Evolutionary conservation across 2,888 invertebrate genomes (phyloP).

Genomic region (Strigamia maritima): DNA sequence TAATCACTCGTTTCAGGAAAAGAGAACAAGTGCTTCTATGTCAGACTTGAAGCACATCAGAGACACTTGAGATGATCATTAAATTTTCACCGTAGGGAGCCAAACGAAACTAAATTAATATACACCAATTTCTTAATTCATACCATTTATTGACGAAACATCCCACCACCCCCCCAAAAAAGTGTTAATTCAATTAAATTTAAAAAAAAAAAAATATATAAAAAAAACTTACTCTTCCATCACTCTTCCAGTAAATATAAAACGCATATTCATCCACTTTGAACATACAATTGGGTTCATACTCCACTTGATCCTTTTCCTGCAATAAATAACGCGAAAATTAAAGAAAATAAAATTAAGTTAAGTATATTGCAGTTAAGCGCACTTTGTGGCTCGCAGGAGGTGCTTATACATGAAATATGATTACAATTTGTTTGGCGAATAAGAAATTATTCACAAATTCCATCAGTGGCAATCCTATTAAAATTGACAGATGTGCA

Average conservation of each 20-base stretch:
- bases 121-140: neutral
- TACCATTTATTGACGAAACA: neutral
- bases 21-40: neutral
- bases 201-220: neutral
- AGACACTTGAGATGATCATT: conserved; percentile 25
- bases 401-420: conserved; percentile 12
- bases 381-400: neutral
- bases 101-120: conserved; percentile 9
- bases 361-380: neutral
- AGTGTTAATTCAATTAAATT: neutral
- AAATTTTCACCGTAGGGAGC: neutral
- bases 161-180: no score
- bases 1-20: neutral
- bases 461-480: conserved; percentile 24
- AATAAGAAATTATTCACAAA: conserved; percentile 1
- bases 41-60: neutral
- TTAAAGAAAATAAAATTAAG: neutral
- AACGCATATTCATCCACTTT: conserved; percentile 97
- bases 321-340: conserved; percentile 45
- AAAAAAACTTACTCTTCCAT: conserved; percentile 69
- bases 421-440: conserved; percentile 11
- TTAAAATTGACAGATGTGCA: conserved; percentile 16
- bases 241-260: conserved; percentile 98
- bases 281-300: conserved; percentile 82
- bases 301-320: conserved; percentile 87